Evolutionary conservation across 2,888 invertebrate genomes (phyloP).

Genomic region (Vesta saturnalis): DNA sequence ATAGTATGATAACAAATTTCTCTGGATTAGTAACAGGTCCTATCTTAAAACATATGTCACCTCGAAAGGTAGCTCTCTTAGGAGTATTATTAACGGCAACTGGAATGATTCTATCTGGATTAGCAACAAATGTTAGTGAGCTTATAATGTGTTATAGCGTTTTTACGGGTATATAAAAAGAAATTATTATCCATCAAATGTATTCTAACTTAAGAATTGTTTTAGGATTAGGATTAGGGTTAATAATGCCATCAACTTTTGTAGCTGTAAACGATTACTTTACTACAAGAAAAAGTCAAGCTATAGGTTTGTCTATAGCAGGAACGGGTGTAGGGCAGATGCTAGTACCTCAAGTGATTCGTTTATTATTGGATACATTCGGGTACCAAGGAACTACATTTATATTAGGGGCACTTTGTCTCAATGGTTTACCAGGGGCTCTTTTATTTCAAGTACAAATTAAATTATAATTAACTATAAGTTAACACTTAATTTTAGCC

Average conservation of each 20-base stretch:
- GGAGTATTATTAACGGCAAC: slow-evolving; percentile 66
- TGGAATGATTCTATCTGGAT: slow-evolving; percentile 66
- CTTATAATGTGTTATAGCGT: slow-evolving; percentile 68
- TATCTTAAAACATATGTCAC: slow-evolving; percentile 68
- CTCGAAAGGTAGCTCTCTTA: slow-evolving; percentile 65
- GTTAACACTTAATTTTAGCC: slow-evolving; percentile 63
- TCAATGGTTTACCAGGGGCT: slow-evolving; percentile 67
- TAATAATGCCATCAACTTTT: slow-evolving; percentile 77
- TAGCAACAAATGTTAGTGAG: slow-evolving; percentile 65
- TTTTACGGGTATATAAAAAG: slow-evolving; percentile 61
- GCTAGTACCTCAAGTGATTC: slow-evolving; percentile 76
- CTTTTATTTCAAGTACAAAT: slow-evolving; percentile 65
- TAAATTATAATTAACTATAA: slow-evolving; percentile 29
- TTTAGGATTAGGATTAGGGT: slow-evolving; percentile 74
- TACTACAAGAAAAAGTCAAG: slow-evolving; percentile 71
- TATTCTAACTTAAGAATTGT: slow-evolving; percentile 30
- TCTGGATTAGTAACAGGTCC: slow-evolving; percentile 76
- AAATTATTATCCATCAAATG: slow-evolving; percentile 23
- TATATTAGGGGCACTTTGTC: slow-evolving; percentile 70
- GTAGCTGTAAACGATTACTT: slow-evolving; percentile 79
- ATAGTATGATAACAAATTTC: slow-evolving; percentile 72
- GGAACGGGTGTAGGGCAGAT: slow-evolving; percentile 82
- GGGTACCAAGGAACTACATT: slow-evolving; percentile 73
- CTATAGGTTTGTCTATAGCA: slow-evolving; percentile 79
- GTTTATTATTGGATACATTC: slow-evolving; percentile 71